Conservation (phyloP, 2,888 invertebrate species). For the Drosophila atroscutellata region DNA sequence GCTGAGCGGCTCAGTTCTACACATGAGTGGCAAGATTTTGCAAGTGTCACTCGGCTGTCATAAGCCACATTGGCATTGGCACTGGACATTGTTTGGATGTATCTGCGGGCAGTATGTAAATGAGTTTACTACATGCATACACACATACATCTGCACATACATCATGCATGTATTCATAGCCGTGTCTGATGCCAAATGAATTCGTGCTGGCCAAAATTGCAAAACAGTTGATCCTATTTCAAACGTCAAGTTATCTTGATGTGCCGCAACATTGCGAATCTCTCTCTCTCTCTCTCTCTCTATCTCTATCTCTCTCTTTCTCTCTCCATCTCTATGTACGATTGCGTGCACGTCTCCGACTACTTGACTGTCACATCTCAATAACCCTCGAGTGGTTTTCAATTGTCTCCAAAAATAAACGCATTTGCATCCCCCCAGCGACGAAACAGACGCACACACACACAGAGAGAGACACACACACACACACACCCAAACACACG, state of each 20-base stretch:
- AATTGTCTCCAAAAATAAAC: conserved; percentile 81
- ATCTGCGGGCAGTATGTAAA: conserved; percentile 21
- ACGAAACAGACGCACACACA: conserved; percentile 20
- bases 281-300: background rate
- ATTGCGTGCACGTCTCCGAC: conserved; percentile 50
- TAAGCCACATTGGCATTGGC: conserved; percentile 33
- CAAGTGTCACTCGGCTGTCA: conserved; percentile 57
- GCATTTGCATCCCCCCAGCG: conserved; percentile 73
- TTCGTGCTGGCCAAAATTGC: conserved; percentile 39
- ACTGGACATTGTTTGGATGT: conserved; percentile 38
- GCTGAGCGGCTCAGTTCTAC: background rate
- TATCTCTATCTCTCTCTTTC: background rate
- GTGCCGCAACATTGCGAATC: conserved; percentile 44
- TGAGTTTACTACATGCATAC: background rate
- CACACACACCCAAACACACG: conserved; percentile 5
- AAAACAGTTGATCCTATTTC: conserved; percentile 72
- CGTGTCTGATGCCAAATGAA: conserved; percentile 26
- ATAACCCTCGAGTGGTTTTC: conserved; percentile 81
- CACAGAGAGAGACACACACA: conserved; percentile 14
- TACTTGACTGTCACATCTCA: conserved; percentile 80
- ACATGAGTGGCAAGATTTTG: conserved; percentile 18
- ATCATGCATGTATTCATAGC: conserved; percentile 18
- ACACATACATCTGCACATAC: conserved; percentile 1
- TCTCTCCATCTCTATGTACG: conserved; percentile 4
- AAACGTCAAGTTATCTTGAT: conserved; percentile 72